These are phyloP conservation scores for Palythoa caribaeorum DNA, from an alignment of 92 coral and sea anemone species.

Conservation along the genomic window DNA sequence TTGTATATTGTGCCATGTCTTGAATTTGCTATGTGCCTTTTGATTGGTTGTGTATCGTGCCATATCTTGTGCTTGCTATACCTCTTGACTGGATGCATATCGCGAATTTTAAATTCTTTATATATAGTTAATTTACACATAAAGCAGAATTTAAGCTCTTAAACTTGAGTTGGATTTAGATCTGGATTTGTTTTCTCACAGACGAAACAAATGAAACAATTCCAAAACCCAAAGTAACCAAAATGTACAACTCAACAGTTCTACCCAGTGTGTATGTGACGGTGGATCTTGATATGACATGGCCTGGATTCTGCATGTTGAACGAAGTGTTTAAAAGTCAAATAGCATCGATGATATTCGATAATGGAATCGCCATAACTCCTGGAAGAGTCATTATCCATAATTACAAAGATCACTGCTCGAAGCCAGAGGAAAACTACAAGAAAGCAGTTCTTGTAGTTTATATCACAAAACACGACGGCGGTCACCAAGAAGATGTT, in stretches of 20 bases:
- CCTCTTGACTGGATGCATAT: too few relatives aligned
- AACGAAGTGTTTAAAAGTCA: not conserved
- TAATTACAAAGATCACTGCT: not conserved
- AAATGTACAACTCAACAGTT: not conserved
- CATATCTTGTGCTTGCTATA: too few relatives aligned
- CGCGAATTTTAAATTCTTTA: too few relatives aligned
- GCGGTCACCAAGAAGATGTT: slow-evolving; percentile 1
- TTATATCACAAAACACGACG: slow-evolving; percentile 23
- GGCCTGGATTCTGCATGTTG: slow-evolving; percentile 40
- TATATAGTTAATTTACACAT: too few relatives aligned
- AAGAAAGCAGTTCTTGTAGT: not conserved
- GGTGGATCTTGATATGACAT: slow-evolving; percentile 18
- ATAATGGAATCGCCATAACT: not conserved
- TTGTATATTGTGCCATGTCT: too few relatives aligned
- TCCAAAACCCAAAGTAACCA: not conserved
- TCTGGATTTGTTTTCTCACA: not conserved
- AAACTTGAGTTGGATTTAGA: not conserved
- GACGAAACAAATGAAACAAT: not conserved
- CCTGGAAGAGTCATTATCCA: slow-evolving; percentile 1
- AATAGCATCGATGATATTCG: slow-evolving; percentile 3
- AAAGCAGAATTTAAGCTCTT: too few relatives aligned
- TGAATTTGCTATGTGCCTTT: too few relatives aligned
- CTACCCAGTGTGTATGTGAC: slow-evolving; percentile 23
- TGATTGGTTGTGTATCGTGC: too few relatives aligned
- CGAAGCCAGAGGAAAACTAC: not conserved